Conservation (phyloP, 2,888 invertebrate species). For the Ceriagrion tenellum region DNA sequence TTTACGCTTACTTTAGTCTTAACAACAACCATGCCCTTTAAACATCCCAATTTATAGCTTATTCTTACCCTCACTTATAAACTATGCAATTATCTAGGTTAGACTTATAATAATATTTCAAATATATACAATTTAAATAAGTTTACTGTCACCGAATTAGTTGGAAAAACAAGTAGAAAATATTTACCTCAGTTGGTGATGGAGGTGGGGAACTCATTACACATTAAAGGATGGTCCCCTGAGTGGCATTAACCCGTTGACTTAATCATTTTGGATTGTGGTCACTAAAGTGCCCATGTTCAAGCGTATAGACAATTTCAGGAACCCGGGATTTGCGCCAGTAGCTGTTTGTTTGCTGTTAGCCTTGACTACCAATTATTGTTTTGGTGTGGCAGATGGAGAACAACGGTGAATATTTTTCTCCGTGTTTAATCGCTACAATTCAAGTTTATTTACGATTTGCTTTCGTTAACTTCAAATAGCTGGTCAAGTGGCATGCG, state of each 20-base stretch:
- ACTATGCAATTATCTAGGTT: too few relatives aligned
- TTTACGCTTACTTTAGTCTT: neutral
- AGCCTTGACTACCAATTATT: too few relatives aligned
- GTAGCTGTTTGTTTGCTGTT: too few relatives aligned
- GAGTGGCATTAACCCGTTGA: neutral
- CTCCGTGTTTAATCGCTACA: too few relatives aligned
- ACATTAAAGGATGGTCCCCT: neutral
- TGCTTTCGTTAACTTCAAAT: too few relatives aligned
- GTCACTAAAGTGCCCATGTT: neutral
- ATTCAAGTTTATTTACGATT: too few relatives aligned
- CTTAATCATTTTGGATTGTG: neutral
- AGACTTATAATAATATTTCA: neutral
- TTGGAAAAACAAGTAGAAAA: neutral
- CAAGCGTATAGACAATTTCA: neutral
- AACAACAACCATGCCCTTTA: neutral
- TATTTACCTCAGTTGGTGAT: neutral
- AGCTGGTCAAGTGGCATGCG: too few relatives aligned
- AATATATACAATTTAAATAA: neutral
- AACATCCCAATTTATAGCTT: too few relatives aligned
- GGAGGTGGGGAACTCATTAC: neutral
- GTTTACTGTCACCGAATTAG: neutral
- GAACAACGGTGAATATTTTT: too few relatives aligned
- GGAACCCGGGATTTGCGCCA: too few relatives aligned
- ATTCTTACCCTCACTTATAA: too few relatives aligned
- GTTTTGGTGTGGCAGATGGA: too few relatives aligned